A percentile compares a stretch with the other conserved stretches of the same genome.
Conservation (phyloP, 2,888 invertebrate species). For the Isoperla grammatica region DNA sequence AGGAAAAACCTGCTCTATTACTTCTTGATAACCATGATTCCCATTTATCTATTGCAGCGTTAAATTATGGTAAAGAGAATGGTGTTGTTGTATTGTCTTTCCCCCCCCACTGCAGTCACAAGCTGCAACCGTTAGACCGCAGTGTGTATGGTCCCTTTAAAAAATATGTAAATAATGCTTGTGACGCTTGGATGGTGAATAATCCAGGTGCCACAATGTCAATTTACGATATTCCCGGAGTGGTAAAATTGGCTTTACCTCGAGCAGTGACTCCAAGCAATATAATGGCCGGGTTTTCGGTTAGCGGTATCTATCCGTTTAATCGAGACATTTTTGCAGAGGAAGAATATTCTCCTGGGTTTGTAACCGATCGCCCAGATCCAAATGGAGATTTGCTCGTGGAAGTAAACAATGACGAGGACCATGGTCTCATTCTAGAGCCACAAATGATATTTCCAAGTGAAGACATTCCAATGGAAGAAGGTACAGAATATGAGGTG, state of each 20-base stretch:
- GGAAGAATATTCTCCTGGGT: constrained; percentile 35
- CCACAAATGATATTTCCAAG: not conserved
- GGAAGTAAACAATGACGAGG: not conserved
- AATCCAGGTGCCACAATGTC: constrained; percentile 41
- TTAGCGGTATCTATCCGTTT: constrained; percentile 38
- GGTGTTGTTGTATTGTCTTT: constrained; percentile 42
- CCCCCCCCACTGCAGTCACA: constrained; percentile 41
- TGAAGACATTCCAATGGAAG: not conserved
- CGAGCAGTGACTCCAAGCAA: constrained; percentile 39
- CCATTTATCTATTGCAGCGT: constrained; percentile 35
- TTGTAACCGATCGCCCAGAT: constrained; percentile 33
- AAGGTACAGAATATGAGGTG: too few species aligned
- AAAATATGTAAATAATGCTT: constrained; percentile 34
- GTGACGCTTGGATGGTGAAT: constrained; percentile 37
- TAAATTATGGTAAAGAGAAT: constrained; percentile 39
- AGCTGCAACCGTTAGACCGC: constrained; percentile 40
- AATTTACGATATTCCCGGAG: constrained; percentile 41
- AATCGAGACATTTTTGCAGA: constrained; percentile 38
- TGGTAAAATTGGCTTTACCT: constrained; percentile 38
- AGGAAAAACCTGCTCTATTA: constrained; percentile 36
- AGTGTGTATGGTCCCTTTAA: constrained; percentile 36
- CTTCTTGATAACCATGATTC: constrained; percentile 39
- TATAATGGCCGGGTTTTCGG: constrained; percentile 38
- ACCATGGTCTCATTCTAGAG: not conserved
- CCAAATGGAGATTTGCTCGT: too few species aligned